phyloP scores from a whole-genome alignment of 2,797 vertebrate genomes.

The Chelon labrosus region DNA sequence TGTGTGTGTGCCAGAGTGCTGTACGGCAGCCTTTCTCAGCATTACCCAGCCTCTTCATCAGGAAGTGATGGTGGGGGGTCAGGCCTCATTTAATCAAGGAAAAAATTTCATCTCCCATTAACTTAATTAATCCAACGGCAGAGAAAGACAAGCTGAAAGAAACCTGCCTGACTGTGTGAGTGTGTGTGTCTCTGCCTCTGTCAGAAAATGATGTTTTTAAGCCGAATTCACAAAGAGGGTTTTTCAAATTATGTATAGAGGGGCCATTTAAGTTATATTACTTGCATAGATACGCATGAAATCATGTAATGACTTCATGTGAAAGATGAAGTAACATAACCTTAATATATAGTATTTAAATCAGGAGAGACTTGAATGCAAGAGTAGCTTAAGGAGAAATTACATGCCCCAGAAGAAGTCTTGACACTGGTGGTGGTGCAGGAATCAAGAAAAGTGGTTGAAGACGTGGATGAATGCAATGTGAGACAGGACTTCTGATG shows the following conservation, averaged over 20 bases:
- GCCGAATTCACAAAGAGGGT: slow-evolving; percentile 21
- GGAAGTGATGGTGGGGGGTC: slow-evolving; percentile 66
- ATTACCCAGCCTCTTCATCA: slow-evolving; percentile 65
- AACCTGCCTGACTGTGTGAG: slow-evolving; percentile 23
- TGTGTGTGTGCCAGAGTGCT: slow-evolving; percentile 7
- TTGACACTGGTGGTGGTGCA: neutral
- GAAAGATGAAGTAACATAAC: slow-evolving; percentile 3
- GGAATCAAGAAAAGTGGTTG: neutral
- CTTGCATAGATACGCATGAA: slow-evolving; percentile 6
- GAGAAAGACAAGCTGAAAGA: slow-evolving; percentile 54
- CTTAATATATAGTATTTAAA: slow-evolving; percentile 2
- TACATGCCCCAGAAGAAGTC: neutral
- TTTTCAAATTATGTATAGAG: slow-evolving; percentile 26
- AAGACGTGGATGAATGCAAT: neutral
- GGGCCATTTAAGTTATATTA: slow-evolving; percentile 21
- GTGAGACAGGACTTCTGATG: neutral
- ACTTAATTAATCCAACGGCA: slow-evolving; percentile 82
- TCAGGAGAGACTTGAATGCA: neutral
- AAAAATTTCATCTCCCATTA: slow-evolving; percentile 84
- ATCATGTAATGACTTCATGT: slow-evolving; percentile 8
- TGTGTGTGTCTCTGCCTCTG: slow-evolving; percentile 29
- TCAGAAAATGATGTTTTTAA: slow-evolving; percentile 22
- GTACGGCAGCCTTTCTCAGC: slow-evolving; percentile 53
- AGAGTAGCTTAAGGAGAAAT: neutral
- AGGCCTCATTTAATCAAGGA: slow-evolving; percentile 82